Base-by-base conservation (phyloP, 2,888 invertebrate genomes). In the Drosophila nigritarsus region DNA sequence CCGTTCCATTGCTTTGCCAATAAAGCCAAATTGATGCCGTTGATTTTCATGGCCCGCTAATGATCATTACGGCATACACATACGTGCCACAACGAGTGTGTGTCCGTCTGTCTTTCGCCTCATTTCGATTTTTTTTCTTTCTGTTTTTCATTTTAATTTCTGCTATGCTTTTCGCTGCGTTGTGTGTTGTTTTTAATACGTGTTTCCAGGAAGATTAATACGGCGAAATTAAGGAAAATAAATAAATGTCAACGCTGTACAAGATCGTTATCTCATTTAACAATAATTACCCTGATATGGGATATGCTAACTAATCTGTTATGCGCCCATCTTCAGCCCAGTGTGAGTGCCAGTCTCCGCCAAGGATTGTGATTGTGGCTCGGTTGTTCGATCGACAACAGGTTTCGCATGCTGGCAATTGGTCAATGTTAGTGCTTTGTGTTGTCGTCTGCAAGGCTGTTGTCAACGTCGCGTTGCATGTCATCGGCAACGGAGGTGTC, bases 281-380 rank as follows among this genome's bases (percentile, higher is more conserved):
- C 93, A 93, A 92, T 93, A 93, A 93, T 93, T 93, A 93, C 93
- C 92, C 92, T 93, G 93, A 93, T 93, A 93, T 93, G 92, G 93
- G 93, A 91, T 92, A 92, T 91, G 92, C 91, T 90, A 91, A 92
- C 92, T 92, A 92, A 91, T 92, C 92, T 92, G 92, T 92, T 91
- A 83, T 83, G 84, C 80, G 82, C 75, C 82, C 76, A 79, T 81
- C 75, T 73, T 60, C 65, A 38, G 65, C 29, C 55, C 61, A 30
- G 70, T 30, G 30, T 48, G n/a, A 20, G 56, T 40, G 29, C 7
- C 38, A 13, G 29, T 20, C 54, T 38, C 27, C n/a, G 7, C 3
- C 38, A 18, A 67, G 51, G 56, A 66, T 50, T 55, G 51, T 32
- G 63, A 59, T 40, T 45, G 24, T 45, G 24, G 53, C 45, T 24